Evolutionary conservation across 2,888 invertebrate species (phyloP).

Genomic region (Sarcophaga variegata): DNA sequence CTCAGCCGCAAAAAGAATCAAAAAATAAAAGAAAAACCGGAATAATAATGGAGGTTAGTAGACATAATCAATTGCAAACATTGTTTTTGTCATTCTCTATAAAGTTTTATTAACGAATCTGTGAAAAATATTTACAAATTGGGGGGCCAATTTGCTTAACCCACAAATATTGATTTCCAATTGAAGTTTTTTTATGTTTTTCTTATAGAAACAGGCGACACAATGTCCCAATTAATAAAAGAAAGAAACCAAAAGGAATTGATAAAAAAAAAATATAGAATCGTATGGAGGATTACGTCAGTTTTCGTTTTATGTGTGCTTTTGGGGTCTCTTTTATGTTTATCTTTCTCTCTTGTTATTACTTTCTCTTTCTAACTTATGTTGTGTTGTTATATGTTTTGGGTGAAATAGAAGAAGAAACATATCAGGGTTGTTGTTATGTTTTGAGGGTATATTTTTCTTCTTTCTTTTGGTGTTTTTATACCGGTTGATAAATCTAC

Average conservation of each 20-base stretch:
- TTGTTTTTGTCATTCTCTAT: too few relatives aligned
- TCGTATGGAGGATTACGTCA: slow-evolving; percentile 71
- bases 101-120: too few relatives aligned
- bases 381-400: slow-evolving; percentile 8
- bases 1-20: not conserved
- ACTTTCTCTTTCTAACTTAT: slow-evolving; percentile 58
- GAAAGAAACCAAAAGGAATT: slow-evolving; percentile 14
- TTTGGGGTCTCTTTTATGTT: slow-evolving; percentile 22
- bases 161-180: slow-evolving; percentile 24
- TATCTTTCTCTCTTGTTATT: slow-evolving; percentile 30
- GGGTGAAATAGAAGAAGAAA: slow-evolving; percentile 18
- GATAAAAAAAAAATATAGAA: slow-evolving; percentile 35
- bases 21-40: not conserved
- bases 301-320: slow-evolving; percentile 59
- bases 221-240: slow-evolving; percentile 51
- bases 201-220: slow-evolving; percentile 62
- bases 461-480: not conserved
- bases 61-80: not conserved
- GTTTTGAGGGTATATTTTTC: not conserved
- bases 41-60: slow-evolving; percentile 57
- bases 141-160: not conserved
- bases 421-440: slow-evolving; percentile 46
- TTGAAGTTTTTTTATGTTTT: slow-evolving; percentile 22
- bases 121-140: too few relatives aligned
- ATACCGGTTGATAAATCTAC: slow-evolving; percentile 27